Conservation (phyloP, 2,113 vertebrate genomes). For the Ahaetulla prasina region DNA sequence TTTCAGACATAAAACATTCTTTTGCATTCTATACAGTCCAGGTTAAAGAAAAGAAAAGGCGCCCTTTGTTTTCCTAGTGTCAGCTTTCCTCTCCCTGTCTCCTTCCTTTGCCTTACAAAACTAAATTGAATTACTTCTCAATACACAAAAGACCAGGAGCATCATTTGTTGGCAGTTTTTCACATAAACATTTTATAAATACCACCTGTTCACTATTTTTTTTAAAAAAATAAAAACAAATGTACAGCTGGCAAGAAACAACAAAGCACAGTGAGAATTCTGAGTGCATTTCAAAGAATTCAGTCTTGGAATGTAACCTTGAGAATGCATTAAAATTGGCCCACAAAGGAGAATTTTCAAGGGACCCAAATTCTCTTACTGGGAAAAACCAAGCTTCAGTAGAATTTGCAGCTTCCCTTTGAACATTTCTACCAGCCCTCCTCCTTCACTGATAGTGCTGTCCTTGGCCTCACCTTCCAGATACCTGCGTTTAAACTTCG, state of each 20-base stretch:
- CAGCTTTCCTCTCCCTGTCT: background rate
- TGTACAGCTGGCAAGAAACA: background rate
- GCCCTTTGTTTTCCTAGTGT: background rate
- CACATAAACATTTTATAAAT: background rate
- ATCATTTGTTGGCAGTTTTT: slow-evolving; percentile 7
- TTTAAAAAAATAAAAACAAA: background rate
- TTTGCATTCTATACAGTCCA: slow-evolving; percentile 38
- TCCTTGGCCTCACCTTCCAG: background rate
- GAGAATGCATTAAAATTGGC: background rate
- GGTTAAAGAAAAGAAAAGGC: background rate
- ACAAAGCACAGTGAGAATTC: background rate
- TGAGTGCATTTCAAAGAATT: background rate
- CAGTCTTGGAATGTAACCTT: background rate
- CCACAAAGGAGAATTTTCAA: background rate
- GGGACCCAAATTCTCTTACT: background rate
- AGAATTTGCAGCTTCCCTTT: background rate
- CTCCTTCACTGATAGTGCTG: background rate
- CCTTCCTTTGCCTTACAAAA: background rate
- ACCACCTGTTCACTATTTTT: background rate
- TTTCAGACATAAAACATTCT: slow-evolving; percentile 41
- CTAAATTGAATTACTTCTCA: slow-evolving; percentile 30
- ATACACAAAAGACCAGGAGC: background rate
- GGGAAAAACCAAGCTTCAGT: background rate
- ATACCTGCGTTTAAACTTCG: background rate
- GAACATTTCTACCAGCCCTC: background rate